A percentile compares a stretch with the other conserved stretches of the same genome.
Conservation (phyloP, 2,888 invertebrate species). For the Drosophila trichaetosa region DNA sequence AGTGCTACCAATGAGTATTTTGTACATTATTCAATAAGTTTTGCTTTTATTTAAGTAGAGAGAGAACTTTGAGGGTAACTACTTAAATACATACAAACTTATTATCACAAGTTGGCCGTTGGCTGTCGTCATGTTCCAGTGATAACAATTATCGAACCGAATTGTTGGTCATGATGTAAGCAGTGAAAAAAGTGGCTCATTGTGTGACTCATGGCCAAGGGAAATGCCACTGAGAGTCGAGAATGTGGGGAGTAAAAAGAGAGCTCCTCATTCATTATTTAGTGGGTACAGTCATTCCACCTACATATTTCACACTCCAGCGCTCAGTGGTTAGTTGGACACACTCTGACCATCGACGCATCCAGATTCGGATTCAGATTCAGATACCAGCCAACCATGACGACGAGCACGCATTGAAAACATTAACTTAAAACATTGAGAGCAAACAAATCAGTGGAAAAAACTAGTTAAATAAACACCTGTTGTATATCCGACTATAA, state of each 20-base stretch:
- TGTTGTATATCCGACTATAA: neutral
- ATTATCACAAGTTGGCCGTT: constrained; percentile 25
- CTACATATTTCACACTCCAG: constrained; percentile 60
- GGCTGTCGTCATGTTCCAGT: constrained; percentile 48
- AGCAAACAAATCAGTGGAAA: constrained; percentile 4
- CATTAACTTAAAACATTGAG: constrained; percentile 15
- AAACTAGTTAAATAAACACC: neutral
- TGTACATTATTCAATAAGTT: neutral
- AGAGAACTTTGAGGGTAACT: neutral
- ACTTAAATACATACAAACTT: neutral
- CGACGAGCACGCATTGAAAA: constrained; percentile 47
- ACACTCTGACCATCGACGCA: constrained; percentile 52
- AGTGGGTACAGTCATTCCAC: constrained; percentile 49
- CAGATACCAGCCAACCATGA: constrained; percentile 59
- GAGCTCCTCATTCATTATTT: constrained; percentile 6
- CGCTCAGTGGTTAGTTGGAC: constrained; percentile 40
- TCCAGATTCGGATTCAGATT: constrained; percentile 48
- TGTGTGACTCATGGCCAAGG: constrained; percentile 34
- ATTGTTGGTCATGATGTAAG: constrained; percentile 50
- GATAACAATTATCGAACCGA: constrained; percentile 51
- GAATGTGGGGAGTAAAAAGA: neutral
- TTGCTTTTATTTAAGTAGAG: neutral
- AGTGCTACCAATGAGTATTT: neutral
- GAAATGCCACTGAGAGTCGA: constrained; percentile 10
- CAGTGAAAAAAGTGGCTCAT: constrained; percentile 18